A percentile compares a stretch with the other conserved stretches of the same genome.
Conservation (phyloP, 2,888 invertebrate genomes). For the Ametastegia equiseti region DNA sequence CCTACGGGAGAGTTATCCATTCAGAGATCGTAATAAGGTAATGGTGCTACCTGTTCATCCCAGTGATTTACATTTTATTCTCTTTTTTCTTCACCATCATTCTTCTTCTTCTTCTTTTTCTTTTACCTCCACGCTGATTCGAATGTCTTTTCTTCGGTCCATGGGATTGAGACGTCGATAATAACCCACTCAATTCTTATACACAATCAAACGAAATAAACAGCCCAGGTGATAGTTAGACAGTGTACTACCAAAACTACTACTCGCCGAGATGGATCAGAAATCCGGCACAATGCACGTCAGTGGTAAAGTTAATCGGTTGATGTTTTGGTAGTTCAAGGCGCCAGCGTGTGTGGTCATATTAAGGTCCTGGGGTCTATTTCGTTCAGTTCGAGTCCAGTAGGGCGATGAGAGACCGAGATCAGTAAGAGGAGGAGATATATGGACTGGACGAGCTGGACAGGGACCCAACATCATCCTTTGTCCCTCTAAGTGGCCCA, state of each 20-base stretch:
- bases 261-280: too few species aligned
- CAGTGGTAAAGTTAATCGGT: slow-evolving; percentile 12
- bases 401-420: background rate
- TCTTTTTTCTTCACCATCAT: background rate
- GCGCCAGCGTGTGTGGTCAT: slow-evolving; percentile 43
- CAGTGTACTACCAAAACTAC: too few species aligned
- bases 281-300: background rate
- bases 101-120: too few species aligned
- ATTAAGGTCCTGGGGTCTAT: slow-evolving; percentile 5
- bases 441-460: background rate
- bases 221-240: background rate
- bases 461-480: background rate
- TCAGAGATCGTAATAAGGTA: slow-evolving; percentile 19
- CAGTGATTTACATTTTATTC: background rate
- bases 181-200: background rate
- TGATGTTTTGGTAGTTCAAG: background rate
- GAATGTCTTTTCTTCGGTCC: background rate
- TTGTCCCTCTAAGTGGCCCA: slow-evolving; percentile 55
- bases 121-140: too few species aligned
- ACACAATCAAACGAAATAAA: background rate
- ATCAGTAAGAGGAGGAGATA: background rate
- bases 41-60: slow-evolving; percentile 1
- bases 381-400: background rate
- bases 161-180: background rate
- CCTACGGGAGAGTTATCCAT: background rate